These are phyloP conservation scores for Itoplectis maculator DNA, from an alignment of 2,888 invertebrate species.

Conservation along the genomic window DNA sequence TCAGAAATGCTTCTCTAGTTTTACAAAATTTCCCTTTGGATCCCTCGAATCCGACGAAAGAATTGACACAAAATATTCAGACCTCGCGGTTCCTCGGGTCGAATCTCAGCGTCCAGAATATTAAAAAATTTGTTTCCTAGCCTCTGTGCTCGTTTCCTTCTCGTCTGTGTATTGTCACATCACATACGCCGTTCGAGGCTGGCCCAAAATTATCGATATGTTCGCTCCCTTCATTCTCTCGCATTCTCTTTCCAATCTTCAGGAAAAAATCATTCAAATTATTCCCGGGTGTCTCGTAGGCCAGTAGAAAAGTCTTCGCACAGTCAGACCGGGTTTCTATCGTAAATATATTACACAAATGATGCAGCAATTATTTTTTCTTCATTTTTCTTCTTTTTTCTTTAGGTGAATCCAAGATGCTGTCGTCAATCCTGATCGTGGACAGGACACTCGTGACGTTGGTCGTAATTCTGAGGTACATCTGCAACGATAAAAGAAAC, in stretches of 20 bases:
- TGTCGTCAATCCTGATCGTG: slow-evolving; percentile 9
- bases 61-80: slow-evolving; percentile 58
- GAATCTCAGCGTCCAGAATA: slow-evolving; percentile 12
- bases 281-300: slow-evolving; percentile 35
- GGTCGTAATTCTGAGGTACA: slow-evolving; percentile 42
- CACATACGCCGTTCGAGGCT: slow-evolving; percentile 57
- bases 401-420: slow-evolving; percentile 13
- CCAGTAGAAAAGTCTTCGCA: slow-evolving; percentile 51
- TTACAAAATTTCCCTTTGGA: slow-evolving; percentile 27
- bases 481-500: slow-evolving; percentile 42
- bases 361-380: slow-evolving; percentile 18
- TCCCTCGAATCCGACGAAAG: slow-evolving; percentile 52
- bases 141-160: not conserved
- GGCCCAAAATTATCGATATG: slow-evolving; percentile 53
- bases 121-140: slow-evolving; percentile 10
- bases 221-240: slow-evolving; percentile 19
- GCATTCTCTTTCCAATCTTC: not conserved
- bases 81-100: slow-evolving; percentile 20
- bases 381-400: not conserved
- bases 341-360: slow-evolving; percentile 42
- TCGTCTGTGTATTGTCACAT: slow-evolving; percentile 61
- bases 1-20: slow-evolving; percentile 39
- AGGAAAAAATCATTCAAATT: slow-evolving; percentile 20
- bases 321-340: slow-evolving; percentile 34
- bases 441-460: slow-evolving; percentile 43